phyloP scores from a whole-genome alignment of 2,113 vertebrate genomes.

The Capreolus pygargus region DNA sequence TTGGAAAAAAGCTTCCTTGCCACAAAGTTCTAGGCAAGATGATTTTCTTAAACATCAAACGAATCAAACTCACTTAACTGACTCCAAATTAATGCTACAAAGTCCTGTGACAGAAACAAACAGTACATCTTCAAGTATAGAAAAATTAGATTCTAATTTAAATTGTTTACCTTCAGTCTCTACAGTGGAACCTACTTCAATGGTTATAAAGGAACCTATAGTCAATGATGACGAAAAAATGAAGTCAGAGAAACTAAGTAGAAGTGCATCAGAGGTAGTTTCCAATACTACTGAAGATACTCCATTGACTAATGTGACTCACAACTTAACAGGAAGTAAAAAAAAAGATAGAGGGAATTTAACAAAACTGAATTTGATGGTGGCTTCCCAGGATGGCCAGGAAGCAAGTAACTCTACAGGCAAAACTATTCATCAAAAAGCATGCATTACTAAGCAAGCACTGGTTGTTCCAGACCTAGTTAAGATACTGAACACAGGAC shows the following conservation, averaged over 20 bases:
- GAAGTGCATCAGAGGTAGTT: not conserved
- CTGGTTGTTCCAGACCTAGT: constrained; percentile 61
- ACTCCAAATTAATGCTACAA: constrained; percentile 32
- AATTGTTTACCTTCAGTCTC: constrained; percentile 50
- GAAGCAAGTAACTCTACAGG: constrained; percentile 21
- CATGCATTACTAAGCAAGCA: constrained; percentile 44
- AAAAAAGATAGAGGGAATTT: constrained; percentile 52
- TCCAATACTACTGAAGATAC: constrained; percentile 24
- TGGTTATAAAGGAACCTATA: constrained; percentile 13
- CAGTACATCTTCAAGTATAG: constrained; percentile 34
- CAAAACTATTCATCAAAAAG: constrained; percentile 42
- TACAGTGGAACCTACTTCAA: constrained; percentile 23
- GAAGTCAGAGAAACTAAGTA: not conserved
- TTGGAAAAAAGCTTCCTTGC: constrained; percentile 65
- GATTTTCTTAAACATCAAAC: constrained; percentile 32
- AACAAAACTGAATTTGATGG: constrained; percentile 45
- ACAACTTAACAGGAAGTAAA: constrained; percentile 55
- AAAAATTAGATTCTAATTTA: constrained; percentile 15
- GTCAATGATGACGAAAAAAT: constrained; percentile 40
- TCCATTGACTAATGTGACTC: constrained; percentile 56
- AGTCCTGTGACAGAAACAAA: constrained; percentile 34
- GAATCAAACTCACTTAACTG: constrained; percentile 24
- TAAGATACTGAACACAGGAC: constrained; percentile 65
- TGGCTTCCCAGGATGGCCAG: constrained; percentile 32
- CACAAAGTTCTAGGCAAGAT: constrained; percentile 47